Percentiles rank a stretch among this genome's conserved stretches.
These are phyloP conservation scores for Cotesia vestalis DNA, from an alignment of 1,140 invertebrate species.

Conservation along the genomic window DNA sequence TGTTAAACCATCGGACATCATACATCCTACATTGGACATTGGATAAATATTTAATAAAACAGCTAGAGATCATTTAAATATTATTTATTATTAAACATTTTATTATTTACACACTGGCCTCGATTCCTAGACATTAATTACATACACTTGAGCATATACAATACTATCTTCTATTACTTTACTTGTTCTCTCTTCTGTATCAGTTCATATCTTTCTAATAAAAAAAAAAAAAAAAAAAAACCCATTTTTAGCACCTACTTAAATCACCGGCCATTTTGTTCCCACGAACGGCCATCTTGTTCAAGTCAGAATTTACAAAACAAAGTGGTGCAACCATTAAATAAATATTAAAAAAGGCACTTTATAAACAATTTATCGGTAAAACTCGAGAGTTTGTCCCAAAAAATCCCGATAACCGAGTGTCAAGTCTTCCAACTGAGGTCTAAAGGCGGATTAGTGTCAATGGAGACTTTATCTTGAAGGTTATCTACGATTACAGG, in stretches of 20 bases:
- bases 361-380: too few relatives aligned
- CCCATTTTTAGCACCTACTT: too few relatives aligned
- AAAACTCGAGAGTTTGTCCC: too few relatives aligned
- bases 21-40: neutral
- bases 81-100: constrained; percentile 16
- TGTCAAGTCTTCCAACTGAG: constrained; percentile 71
- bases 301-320: too few relatives aligned
- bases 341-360: neutral
- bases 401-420: neutral
- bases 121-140: neutral
- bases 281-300: too few relatives aligned
- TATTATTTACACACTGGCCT: constrained; percentile 25
- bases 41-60: constrained; percentile 7
- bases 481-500: constrained; percentile 53
- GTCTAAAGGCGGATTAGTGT: constrained; percentile 72
- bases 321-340: too few relatives aligned
- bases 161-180: too few relatives aligned
- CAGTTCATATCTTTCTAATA: too few relatives aligned
- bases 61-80: constrained; percentile 4
- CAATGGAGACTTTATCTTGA: constrained; percentile 50
- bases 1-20: too few relatives aligned
- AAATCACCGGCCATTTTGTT: too few relatives aligned
- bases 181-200: too few relatives aligned
- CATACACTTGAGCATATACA: constrained; percentile 7
- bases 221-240: too few relatives aligned